Base-by-base conservation (phyloP, 2,113 vertebrate genomes). In the Clarias batrachus region DNA sequence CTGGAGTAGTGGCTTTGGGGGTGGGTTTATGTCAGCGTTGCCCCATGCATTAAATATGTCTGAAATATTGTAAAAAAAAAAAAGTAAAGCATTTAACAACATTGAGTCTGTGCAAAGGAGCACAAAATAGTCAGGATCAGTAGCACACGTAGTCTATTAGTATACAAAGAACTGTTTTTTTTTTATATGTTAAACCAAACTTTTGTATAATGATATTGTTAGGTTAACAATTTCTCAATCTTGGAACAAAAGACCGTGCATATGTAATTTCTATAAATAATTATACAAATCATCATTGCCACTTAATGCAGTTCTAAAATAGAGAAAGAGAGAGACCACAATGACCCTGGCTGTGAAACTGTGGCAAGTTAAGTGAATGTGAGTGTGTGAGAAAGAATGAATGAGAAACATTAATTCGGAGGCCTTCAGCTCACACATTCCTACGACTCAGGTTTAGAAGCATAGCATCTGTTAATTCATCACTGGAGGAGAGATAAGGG, bases 371-470 rank as follows among this genome's bases (percentile, higher is more conserved):
- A 59, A 68, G 33, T 71, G 30, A 59, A 7, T 70, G 65, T 81
- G 65, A 81, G 62, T 25, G 19, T 27, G 77, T 17, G 52, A 21
- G 16, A 84, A 57, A 54, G 84, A 81, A 48, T 83, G 71, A 76
- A 63, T 59, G 65, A 82, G 85, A 71, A 87, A 86, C 30, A 74
- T 68, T 86, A n/a, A 82, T 89, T 90, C 89, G 83, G 77, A 91
- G 90, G 86, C 76, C 83, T 89, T 91, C 87, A 88, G 68, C 89
- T 91, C 77, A 89, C 66, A 85, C 60, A 89, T 87, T 86, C 87
- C 87, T 87, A 90, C 84, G 86, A 90, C 89, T 79, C 16, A 86
- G 62, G 86, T 90, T 91, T 91, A 83, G 91, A 93, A 92, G 80
- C 33, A 71, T 87, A 84, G 90, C 83, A 85, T 89, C 84, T 91